phyloP scores from a whole-genome alignment of 2,797 vertebrate genomes.

The Rachycentron canadum region DNA sequence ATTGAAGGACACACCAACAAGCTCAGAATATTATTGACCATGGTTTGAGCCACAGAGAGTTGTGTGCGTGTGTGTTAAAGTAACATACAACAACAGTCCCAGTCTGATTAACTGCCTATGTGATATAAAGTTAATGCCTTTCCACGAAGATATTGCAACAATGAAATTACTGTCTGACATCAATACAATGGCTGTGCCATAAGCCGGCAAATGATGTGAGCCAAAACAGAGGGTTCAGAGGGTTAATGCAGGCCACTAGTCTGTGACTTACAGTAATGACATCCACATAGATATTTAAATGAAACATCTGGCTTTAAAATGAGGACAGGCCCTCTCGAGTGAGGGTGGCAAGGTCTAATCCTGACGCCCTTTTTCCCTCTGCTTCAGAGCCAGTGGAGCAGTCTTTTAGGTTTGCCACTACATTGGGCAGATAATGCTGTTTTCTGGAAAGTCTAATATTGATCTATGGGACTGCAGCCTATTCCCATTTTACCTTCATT shows the following conservation, averaged over 20 bases:
- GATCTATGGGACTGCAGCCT: conserved; percentile 48
- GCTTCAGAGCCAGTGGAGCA: conserved; percentile 34
- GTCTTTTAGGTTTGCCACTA: conserved; percentile 32
- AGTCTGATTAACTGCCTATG: not conserved
- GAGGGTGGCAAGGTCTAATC: not conserved
- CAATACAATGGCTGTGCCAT: not conserved
- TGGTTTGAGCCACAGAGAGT: not conserved
- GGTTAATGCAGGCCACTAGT: not conserved
- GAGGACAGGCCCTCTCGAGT: not conserved
- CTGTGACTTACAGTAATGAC: conserved; percentile 7
- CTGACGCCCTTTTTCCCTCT: conserved; percentile 5
- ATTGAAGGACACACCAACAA: no score
- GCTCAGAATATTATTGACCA: no score
- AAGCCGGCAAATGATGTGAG: not conserved
- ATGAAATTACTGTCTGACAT: no score
- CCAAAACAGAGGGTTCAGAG: not conserved
- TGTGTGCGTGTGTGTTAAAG: no score
- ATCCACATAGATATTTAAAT: conserved; percentile 23
- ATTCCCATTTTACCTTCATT: conserved; percentile 46
- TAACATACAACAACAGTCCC: not conserved
- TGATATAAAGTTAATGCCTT: not conserved
- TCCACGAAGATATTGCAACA: not conserved
- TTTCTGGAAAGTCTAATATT: conserved; percentile 55
- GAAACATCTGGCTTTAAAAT: conserved; percentile 10
- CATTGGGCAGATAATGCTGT: conserved; percentile 50